Base-by-base conservation (phyloP, 2,113 vertebrate species). In the Phaetusa simplex region DNA sequence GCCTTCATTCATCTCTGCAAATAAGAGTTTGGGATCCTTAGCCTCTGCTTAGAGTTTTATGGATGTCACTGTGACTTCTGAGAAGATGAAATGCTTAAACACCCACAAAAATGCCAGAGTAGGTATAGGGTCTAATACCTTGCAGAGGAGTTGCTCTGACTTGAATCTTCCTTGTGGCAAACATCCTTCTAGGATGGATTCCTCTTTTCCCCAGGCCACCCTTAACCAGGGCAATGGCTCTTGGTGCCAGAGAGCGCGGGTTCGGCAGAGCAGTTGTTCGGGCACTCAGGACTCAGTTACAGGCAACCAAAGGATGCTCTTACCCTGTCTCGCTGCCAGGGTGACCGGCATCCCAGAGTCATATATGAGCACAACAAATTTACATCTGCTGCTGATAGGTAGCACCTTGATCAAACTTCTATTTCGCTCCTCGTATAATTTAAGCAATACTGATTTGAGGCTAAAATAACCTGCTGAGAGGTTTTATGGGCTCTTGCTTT, bases 401-500 rank as follows among this genome's bases (percentile, higher is more conserved):
- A 90, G 20, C 42, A 70, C 58, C 74, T 81, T 82, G 50, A 59
- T 53, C 65, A 70, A n/a, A 42, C 27, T 91, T 81, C 67, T 67
- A 86, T 88, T 80, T 86, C 17, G 0, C 61, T 81, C 64, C 86
- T 73, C 83, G 61, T 84, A 71, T 81, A 94, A 96, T 90, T 95
- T 88, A 94, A 96, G 76, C 72, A 86, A 29, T 45, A 74, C 76
- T 65, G 87, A 90, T 92, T 50, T 66, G 76, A 95, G 71, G 85
- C 69, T 95, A 65, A 93, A 88, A 90, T 88, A 94, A 91, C 64
- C 64, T 76, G 62, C 90, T 90, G 90, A 45, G 86, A 38, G 50
- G 15, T 90, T 96, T 96, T 86, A 86, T 40, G 32, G 79, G 43
- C 61, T 92, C 53, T 81, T 88, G 65, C 52, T 84, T 96, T 92